Percentiles rank a stretch among this genome's conserved stretches.
Conservation (phyloP, 2,113 vertebrate species). For the Xenopus borealis region DNA sequence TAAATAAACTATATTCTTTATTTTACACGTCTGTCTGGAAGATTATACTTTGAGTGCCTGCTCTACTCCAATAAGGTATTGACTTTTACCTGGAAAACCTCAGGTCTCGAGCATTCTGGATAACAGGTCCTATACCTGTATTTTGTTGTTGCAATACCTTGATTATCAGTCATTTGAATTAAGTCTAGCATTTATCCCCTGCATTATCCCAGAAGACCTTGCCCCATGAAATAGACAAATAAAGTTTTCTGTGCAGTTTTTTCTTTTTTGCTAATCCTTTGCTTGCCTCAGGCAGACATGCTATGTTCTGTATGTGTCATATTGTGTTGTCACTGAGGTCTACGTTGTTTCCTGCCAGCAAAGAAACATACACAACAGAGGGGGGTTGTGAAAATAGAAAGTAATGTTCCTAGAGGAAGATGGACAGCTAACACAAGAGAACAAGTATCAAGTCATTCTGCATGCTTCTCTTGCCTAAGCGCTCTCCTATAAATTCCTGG, state of each 20-base stretch:
- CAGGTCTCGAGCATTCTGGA: too few species aligned
- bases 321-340: constrained; percentile 28
- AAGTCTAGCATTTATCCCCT: constrained; percentile 4
- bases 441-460: not conserved
- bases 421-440: not conserved
- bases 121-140: too few species aligned
- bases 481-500: not conserved
- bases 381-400: not conserved
- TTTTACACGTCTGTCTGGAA: too few species aligned
- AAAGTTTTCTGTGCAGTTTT: constrained; percentile 18
- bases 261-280: constrained; percentile 11
- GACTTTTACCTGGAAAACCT: too few species aligned
- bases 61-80: too few species aligned
- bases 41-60: too few species aligned
- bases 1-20: too few species aligned
- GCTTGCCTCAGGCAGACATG: constrained; percentile 32
- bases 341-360: constrained; percentile 33
- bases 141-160: too few species aligned
- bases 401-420: not conserved
- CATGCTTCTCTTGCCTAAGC: not conserved
- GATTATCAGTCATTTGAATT: not conserved
- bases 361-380: constrained; percentile 17
- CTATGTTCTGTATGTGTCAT: constrained; percentile 34
- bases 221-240: not conserved
- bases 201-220: not conserved